These are phyloP conservation scores for Ochropleura leucogaster DNA, from an alignment of 2,888 invertebrate species.

Conservation along the genomic window DNA sequence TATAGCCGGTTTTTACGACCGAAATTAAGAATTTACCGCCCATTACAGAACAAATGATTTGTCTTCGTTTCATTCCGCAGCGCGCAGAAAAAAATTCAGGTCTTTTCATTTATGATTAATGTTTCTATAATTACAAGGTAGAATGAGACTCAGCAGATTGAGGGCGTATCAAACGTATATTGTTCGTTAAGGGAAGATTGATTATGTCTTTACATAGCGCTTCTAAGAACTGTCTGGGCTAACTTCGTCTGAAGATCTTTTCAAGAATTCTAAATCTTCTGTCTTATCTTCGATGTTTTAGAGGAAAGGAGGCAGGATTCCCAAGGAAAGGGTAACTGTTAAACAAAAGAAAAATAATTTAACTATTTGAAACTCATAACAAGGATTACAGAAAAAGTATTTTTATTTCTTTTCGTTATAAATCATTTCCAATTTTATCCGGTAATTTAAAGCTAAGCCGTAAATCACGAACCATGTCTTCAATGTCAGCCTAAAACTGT, in stretches of 20 bases:
- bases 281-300: conserved; percentile 17
- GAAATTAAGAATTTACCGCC: conserved; percentile 45
- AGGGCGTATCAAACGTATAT: conserved; percentile 38
- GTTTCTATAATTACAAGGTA: conserved; percentile 59
- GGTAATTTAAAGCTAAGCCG: neutral
- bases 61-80: conserved; percentile 48
- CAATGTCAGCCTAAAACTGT: conserved; percentile 27
- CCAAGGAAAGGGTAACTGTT: conserved; percentile 32
- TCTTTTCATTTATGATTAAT: conserved; percentile 63
- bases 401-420: neutral
- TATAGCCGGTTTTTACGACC: conserved; percentile 28
- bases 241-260: conserved; percentile 8
- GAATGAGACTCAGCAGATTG: conserved; percentile 42
- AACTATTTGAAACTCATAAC: neutral
- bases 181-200: conserved; percentile 54
- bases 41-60: conserved; percentile 52
- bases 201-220: conserved; percentile 28
- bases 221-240: conserved; percentile 36
- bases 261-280: conserved; percentile 30
- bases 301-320: conserved; percentile 9
- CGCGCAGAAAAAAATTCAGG: conserved; percentile 39
- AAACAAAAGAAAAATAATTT: conserved; percentile 25
- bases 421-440: neutral
- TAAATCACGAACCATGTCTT: conserved; percentile 24
- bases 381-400: neutral